Conservation (phyloP, 2,113 vertebrate species). For the Pithys albifrons region DNA sequence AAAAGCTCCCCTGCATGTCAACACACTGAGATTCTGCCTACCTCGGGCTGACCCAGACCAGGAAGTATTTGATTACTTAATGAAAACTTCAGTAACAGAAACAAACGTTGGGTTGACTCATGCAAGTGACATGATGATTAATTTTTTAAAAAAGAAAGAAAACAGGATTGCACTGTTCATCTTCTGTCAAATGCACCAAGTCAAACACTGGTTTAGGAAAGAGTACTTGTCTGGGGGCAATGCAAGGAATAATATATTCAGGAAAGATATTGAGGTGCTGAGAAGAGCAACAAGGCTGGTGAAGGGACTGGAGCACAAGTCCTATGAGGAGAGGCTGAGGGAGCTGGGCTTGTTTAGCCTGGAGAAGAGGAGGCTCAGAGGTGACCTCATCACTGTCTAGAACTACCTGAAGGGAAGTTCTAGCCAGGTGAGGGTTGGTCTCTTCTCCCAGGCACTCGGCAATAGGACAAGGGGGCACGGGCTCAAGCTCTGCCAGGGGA, state of each 20-base stretch:
- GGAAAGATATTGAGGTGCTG: too few species aligned
- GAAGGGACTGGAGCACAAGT: too few species aligned
- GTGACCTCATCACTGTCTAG: too few species aligned
- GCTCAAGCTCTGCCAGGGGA: too few species aligned
- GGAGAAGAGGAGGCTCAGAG: too few species aligned
- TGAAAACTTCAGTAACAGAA: neutral
- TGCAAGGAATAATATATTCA: neutral
- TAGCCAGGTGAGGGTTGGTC: too few species aligned
- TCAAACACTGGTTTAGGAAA: neutral
- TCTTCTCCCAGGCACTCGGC: too few species aligned
- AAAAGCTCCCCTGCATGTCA: neutral
- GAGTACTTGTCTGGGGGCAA: neutral
- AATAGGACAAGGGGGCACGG: too few species aligned
- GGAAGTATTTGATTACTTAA: neutral
- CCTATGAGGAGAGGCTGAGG: too few species aligned
- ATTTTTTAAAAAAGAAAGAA: neutral
- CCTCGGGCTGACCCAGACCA: neutral
- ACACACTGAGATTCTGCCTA: neutral
- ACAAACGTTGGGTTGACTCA: neutral
- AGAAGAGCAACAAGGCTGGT: too few species aligned
- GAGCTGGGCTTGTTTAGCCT: too few species aligned
- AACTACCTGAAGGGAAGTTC: too few species aligned
- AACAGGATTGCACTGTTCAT: neutral
- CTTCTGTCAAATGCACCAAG: neutral
- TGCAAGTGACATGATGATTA: neutral